Evolutionary conservation across 2,888 invertebrate species (phyloP), one percentile per base, ranked within the genome.

Genomic region (Diaphora mendica): DNA sequence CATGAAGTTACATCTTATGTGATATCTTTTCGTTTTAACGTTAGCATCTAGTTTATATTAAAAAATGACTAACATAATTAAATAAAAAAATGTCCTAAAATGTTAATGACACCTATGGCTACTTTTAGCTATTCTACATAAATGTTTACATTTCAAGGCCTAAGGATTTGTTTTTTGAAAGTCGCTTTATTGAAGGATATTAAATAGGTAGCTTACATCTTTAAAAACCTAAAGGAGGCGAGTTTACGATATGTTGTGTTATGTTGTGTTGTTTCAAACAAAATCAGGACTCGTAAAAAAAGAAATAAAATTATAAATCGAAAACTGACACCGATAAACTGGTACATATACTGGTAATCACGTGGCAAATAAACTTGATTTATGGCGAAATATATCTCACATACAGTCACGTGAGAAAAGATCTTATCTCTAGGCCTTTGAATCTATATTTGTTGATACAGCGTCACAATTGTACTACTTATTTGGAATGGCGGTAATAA

Each of bases 281-380:
- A 9, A 68, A 68, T 51, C 42, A 71, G 42, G 35, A 62, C 59
- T 42, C 62, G 68, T 72, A 71, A 83, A 83, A 62, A 87, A 85
- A 82, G 70, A 85, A 84, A 84, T 83, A 87, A 51, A 86, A 87
- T 84, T 82, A 89, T 87, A 88, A 89, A 88, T 87, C 83, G 84
- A 83, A 70, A 85, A 88, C 81, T 75, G 83, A 88, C 87, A 85
- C 85, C 88, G 86, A 90, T 91, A 91, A 91, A 91, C 88, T 84
- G 81, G 85, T 89, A 86, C 79, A 89, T 89, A 86, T 88, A 87
- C 85, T 4, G 87, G 87, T 86, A 77, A 81, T 79, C 81, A 78
- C 77, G 77, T 70, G 48, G 80, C 76, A 77, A 80, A 84, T 84
- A 87, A 88, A 89, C 88, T 83, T 76, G 85, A 87, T 80, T 87